Evolutionary conservation across 2,888 invertebrate genomes (phyloP), one percentile per base, ranked within the genome.

Genomic region (Nomada lathburiana): DNA sequence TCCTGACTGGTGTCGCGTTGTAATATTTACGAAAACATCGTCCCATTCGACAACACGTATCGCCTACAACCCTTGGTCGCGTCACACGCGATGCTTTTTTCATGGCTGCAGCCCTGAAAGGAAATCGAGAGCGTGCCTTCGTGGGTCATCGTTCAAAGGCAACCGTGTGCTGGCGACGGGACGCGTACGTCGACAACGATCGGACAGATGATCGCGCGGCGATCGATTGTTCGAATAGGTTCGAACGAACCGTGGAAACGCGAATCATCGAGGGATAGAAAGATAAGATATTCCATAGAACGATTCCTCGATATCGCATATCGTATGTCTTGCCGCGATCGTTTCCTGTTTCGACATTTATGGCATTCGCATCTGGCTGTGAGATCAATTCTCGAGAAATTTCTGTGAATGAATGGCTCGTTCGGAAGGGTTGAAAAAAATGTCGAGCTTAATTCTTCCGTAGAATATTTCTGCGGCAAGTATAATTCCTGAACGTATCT

Each of bases 141-240:
- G 47, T 67, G 47, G 68, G 80, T 82, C 71, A 75, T 75, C 70
- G 80, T 71, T 80, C 80, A 82, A 80, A 82, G 59, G 76, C 80
- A 75, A 82, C 68, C 80, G 68, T 69, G 63, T 59, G 64, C 73
- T 20, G 55, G 73, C 29, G 29, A 36, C 36, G 10, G 23, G 47
- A 36, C n/a, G 16, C 50, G 44, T 36, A 69, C 74, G 69, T 26
- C 57, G 63, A 47, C 65, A 65, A 64, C 57, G 53, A 63, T 47
- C 55, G 36, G 11, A 52, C 59, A 78, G 78, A 72, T 20, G 20
- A 68, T 73, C 72, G 71, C 72, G n/a, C 2, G 60, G n/a, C 72
- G 52, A 82, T 82, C 68, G 76, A 76, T 80, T 71, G 52, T 62
- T 68, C 52, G 67, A 36, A 65, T 52, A 36, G 36, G 36, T 36